A percentile compares a stretch with the other conserved stretches of the same genome.
Conservation (phyloP, 2,113 vertebrate genomes). For the Brienomyrus longianalis region DNA sequence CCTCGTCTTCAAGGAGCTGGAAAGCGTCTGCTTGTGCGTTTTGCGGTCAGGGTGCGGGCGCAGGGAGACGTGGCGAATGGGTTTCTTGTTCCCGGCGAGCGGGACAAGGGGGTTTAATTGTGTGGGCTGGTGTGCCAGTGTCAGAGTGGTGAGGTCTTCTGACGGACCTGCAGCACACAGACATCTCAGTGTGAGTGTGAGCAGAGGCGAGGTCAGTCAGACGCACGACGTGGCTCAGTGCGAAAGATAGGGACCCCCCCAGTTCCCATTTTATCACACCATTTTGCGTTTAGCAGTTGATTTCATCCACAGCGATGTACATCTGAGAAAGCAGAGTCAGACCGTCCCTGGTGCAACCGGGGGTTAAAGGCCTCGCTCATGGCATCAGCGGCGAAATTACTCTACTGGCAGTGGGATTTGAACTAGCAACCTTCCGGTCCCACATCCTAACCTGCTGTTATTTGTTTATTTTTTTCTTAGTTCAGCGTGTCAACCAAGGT, state of each 20-base stretch:
- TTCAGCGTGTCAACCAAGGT: background rate
- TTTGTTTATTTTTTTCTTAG: background rate
- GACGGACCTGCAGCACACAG: background rate
- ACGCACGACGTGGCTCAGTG: background rate
- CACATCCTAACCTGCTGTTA: background rate
- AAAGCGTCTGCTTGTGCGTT: background rate
- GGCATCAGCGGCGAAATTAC: background rate
- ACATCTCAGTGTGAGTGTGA: background rate
- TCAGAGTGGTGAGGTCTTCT: background rate
- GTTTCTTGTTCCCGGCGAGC: background rate
- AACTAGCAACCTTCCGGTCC: background rate
- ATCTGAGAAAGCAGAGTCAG: background rate
- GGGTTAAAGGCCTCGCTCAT: background rate
- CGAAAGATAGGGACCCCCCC: background rate
- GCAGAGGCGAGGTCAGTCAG: background rate
- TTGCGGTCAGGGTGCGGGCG: background rate
- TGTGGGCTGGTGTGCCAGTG: background rate
- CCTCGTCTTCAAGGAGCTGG: background rate
- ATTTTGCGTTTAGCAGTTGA: background rate
- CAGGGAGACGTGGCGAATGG: background rate
- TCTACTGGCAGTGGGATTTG: background rate
- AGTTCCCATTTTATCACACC: background rate
- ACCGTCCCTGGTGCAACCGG: background rate
- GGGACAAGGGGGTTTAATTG: background rate
- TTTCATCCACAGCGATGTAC: background rate